A percentile compares a stretch with the other conserved stretches of the same genome.
These are phyloP conservation scores for Emydura subglobosa DNA, from an alignment of 2,113 vertebrate species.

Conservation along the genomic window DNA sequence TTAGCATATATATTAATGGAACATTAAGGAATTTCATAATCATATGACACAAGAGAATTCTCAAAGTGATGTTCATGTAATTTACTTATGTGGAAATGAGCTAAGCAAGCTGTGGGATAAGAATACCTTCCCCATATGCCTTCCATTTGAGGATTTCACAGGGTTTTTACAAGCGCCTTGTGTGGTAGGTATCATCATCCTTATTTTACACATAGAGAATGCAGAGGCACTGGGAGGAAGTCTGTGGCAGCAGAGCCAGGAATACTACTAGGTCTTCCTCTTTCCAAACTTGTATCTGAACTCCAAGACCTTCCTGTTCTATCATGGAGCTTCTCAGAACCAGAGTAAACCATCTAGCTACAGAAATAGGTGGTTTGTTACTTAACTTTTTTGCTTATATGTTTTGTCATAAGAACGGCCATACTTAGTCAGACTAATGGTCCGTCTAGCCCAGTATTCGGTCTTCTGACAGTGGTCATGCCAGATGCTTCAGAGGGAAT, in stretches of 20 bases:
- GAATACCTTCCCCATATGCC: neutral
- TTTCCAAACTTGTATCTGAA: neutral
- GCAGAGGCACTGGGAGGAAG: neutral
- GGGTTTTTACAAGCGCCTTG: neutral
- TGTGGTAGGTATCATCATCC: neutral
- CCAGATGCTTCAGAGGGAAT: no score
- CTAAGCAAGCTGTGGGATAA: neutral
- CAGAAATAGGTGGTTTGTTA: neutral
- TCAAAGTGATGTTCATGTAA: neutral
- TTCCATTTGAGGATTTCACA: conserved; percentile 3
- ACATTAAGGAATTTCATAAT: conserved; percentile 51
- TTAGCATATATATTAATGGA: conserved; percentile 58
- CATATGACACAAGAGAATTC: conserved; percentile 1
- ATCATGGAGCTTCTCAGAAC: neutral
- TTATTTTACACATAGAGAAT: neutral
- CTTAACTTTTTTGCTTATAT: neutral
- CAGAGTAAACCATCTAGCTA: neutral
- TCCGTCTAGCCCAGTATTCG: no score
- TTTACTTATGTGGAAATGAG: neutral
- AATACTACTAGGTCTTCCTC: accelerated
- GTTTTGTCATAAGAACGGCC: neutral
- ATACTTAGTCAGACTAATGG: no score
- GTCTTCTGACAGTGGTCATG: no score
- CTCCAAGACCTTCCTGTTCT: neutral
- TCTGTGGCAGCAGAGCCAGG: neutral